phyloP scores from a whole-genome alignment of 2,888 invertebrate genomes.

The Cantharis rufa region DNA sequence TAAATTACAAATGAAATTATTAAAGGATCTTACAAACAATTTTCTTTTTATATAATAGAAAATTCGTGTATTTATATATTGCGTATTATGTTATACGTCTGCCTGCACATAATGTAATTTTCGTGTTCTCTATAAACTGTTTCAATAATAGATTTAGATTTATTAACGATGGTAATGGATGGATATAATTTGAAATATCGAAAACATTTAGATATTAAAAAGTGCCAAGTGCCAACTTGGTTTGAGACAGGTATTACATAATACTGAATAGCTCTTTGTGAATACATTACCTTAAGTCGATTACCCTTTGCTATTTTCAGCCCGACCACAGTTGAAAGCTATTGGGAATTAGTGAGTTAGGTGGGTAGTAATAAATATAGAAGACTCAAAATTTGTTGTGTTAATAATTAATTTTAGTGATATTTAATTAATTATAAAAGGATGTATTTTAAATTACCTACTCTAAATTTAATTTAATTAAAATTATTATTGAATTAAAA shows the following conservation, averaged over 20 bases:
- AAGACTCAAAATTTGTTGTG: not conserved
- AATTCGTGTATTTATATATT: not conserved
- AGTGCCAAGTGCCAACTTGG: not conserved
- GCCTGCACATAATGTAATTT: not conserved
- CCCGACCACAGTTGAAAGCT: not conserved
- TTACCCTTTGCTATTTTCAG: slow-evolving; percentile 2
- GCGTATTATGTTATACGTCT: not conserved
- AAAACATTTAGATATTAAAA: not conserved
- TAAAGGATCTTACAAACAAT: not conserved
- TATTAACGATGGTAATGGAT: not conserved
- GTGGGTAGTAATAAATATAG: slow-evolving; percentile 1
- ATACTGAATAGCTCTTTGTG: not conserved
- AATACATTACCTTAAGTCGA: slow-evolving; percentile 1
- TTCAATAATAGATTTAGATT: not conserved
- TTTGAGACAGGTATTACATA: not conserved
- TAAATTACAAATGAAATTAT: not conserved
- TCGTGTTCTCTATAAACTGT: not conserved
- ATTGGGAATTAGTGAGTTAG: slow-evolving; percentile 4
- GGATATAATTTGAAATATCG: not conserved
- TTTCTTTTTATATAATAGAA: not conserved
- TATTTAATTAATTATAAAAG: not conserved
- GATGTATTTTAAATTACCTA: not conserved
- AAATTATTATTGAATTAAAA: not conserved
- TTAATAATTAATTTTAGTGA: slow-evolving; percentile 3
- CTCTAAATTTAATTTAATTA: not conserved